These are phyloP conservation scores for Oligia fasciuncula DNA, from an alignment of 2,888 invertebrate genomes.

Conservation along the genomic window DNA sequence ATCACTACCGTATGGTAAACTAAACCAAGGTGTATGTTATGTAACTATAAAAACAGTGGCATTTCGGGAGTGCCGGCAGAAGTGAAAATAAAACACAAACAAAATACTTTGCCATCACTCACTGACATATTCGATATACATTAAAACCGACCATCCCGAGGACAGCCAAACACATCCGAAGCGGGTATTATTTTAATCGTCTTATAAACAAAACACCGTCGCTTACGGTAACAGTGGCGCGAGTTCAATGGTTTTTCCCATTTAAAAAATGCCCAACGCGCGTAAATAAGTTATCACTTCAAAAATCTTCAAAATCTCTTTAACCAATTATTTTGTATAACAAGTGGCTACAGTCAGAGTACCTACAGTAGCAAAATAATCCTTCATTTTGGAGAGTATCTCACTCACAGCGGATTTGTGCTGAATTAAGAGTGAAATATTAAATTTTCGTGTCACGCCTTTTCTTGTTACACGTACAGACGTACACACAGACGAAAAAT, in stretches of 20 bases:
- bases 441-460: slow-evolving; percentile 71
- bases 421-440: slow-evolving; percentile 75
- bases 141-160: no score
- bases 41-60: neutral
- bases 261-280: no score
- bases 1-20: neutral
- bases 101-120: no score
- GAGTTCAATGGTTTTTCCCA: no score
- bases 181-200: no score
- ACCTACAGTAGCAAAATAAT: slow-evolving; percentile 59
- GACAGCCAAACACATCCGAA: no score
- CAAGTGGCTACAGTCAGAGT: slow-evolving; percentile 34
- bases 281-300: no score
- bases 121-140: no score
- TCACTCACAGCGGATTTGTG: slow-evolving; percentile 67
- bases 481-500: slow-evolving; percentile 36
- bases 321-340: slow-evolving; percentile 6
- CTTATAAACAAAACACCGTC: no score
- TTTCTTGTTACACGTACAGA: slow-evolving; percentile 27
- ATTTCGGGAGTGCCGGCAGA: no score
- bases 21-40: neutral
- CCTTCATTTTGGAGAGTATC: slow-evolving; percentile 65
- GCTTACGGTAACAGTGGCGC: no score
- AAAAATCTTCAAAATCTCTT: neutral
- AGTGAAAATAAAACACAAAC: no score